Evolutionary conservation across 2,113 vertebrate species (phyloP), one percentile per base, ranked within the genome.

Genomic region (Choloepus hoffmanni): DNA sequence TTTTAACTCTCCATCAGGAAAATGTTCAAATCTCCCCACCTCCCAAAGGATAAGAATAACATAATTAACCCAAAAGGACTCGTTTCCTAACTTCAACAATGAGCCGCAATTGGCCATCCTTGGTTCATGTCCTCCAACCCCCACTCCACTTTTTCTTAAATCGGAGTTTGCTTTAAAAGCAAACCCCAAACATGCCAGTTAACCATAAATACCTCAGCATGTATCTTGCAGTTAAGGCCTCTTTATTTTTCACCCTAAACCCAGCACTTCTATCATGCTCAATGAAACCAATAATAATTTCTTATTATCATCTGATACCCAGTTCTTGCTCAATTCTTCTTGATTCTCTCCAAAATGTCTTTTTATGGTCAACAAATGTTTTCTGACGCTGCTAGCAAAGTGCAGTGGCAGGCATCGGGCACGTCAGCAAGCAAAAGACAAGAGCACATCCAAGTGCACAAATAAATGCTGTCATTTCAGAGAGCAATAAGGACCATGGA

Each of bases 381-480:
- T 77, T 40, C 11, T 0, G 45, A 53, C 23, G 26, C 10, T 14
- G 2, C 0, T 0, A 6, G 28, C 1, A 2, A 26, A 26, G 43
- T 14, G 21, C 70, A 1, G 11, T 2, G 24, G 62, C 15, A 24
- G 50, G 5, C 13, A 7, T 3, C 11, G 2, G 5, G 45, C 58
- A 55, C 3, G 21, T 40, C 11, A 40, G 26, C 33, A 40, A 43
- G 40, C 7, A 16, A 24, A 7, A 33, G 11, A 19, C 2, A 48
- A 24, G 11, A 30, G 36, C 19, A 60, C 76, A 58, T 8, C 5
- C 45, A 7, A 24, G 48, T 0, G 23, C 5, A 48, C 4, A 19
- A 33, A 19, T 60, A 63, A 30, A 62, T 58, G 10, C 43, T 30
- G 40, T 13, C 0, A 45, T 50, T 40, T 28, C 70, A 19, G 23